Base-by-base conservation (phyloP, 64 coral and sea anemone genomes). In the Dendrophyllia cribrosa region DNA sequence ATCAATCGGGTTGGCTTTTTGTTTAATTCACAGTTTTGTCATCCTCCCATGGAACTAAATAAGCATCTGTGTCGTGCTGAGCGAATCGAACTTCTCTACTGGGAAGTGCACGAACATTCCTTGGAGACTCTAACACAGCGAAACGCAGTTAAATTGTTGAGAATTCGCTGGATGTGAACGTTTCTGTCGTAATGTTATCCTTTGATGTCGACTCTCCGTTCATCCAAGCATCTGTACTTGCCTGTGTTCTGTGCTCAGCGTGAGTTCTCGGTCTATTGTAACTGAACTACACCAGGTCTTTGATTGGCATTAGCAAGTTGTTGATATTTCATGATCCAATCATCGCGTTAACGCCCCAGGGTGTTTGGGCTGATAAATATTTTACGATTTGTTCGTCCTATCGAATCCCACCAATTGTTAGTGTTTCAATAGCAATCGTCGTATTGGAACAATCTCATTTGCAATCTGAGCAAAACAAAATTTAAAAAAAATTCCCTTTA, bases 271-370 rank as follows among this genome's bases (percentile, higher is more conserved):
- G 83, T 90, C 91, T 94, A 97, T 97, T 97, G 95, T 97, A 97
- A 82, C 83, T 87, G 74, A 84, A 89, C 92, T 97, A 83, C 91
- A 83, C 83, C 74, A 83, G 53, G 80, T 43, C 62, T 94, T 97
- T 97, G 95, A 97, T 97, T 97, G 95, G 92, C 95, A 97, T 94
- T 88, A 90, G 89, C 56, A 24, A 74, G 65, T 97, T 97, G 91
- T 97, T 97, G 95, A 97, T 97, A 97, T 70, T 94, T 93, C 85
- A 48, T 86, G 76, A 94, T 70, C 95, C 95, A 97, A 97, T 97
- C 95, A 97, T 74, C 75, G 80, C 82, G 34, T 65, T 63, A 84
- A 64, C 34, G 95, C 95, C 95, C 92, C 95, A 77, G 95, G 95
- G 92, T 77, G 68, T 91, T 87, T 85, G 75, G 75, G 78, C 79